These are phyloP conservation scores for Notolabrus celidotus DNA, from an alignment of 2,797 vertebrate genomes.

Conservation along the genomic window DNA sequence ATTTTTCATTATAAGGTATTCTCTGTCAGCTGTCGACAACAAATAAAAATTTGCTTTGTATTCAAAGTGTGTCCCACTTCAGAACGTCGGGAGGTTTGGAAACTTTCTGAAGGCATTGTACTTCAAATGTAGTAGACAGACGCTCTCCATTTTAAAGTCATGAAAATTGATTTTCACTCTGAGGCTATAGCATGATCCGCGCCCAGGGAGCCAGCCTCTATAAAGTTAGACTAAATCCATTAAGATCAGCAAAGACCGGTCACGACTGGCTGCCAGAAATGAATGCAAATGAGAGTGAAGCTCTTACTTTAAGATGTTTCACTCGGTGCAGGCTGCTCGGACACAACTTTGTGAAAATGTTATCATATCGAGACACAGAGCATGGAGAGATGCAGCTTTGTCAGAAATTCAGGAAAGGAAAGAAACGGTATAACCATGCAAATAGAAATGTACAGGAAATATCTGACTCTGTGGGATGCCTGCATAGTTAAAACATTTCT, in stretches of 20 bases:
- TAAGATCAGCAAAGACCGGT: constrained; percentile 43
- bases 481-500: constrained; percentile 42
- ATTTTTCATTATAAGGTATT: constrained; percentile 25
- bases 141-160: constrained; percentile 63
- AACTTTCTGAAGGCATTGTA: constrained; percentile 47
- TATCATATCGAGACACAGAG: not conserved
- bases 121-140: constrained; percentile 46
- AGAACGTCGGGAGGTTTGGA: constrained; percentile 24
- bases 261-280: constrained; percentile 38
- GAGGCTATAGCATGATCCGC: constrained; percentile 40
- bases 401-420: constrained; percentile 1
- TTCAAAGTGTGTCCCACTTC: constrained; percentile 30
- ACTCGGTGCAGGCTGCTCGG: constrained; percentile 2
- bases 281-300: constrained; percentile 49
- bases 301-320: constrained; percentile 20
- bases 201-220: constrained; percentile 37
- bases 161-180: constrained; percentile 67
- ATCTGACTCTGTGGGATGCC: constrained; percentile 6
- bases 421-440: not conserved
- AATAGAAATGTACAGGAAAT: constrained; percentile 12
- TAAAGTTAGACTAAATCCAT: constrained; percentile 53
- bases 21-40: constrained; percentile 17
- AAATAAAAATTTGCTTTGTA: constrained; percentile 42
- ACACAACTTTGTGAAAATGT: constrained; percentile 1
- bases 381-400: constrained; percentile 8